Conservation (phyloP, 2,888 invertebrate species). For the Synanthedon formicaeformis region DNA sequence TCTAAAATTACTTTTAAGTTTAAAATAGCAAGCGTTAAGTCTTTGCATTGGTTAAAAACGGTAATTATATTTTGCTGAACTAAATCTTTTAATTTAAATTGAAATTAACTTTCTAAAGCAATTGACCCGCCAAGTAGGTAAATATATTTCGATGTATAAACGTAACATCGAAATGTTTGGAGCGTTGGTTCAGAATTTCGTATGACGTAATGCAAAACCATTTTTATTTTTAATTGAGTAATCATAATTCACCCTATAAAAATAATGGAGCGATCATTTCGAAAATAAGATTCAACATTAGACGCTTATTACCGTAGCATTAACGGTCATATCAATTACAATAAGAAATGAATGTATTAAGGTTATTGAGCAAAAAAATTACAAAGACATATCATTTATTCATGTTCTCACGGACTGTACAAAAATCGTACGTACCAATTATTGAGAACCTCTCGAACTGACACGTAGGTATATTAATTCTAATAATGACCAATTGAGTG, state of each 20-base stretch:
- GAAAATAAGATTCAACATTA: background rate
- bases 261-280: background rate
- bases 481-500: conserved; percentile 59
- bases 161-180: conserved; percentile 28
- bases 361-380: conserved; percentile 40
- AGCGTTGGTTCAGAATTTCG: conserved; percentile 37
- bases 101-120: background rate
- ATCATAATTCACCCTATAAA: conserved; percentile 11
- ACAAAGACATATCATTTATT: conserved; percentile 57
- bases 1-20: no score
- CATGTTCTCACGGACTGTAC: conserved; percentile 59
- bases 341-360: conserved; percentile 32
- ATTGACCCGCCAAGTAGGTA: background rate
- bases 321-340: conserved; percentile 42
- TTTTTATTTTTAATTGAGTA: conserved; percentile 26
- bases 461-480: conserved; percentile 70
- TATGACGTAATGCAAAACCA: conserved; percentile 22
- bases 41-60: no score
- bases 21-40: no score
- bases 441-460: conserved; percentile 58
- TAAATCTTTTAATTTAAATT: background rate
- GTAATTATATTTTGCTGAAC: no score
- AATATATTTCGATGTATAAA: background rate
- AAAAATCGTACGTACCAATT: conserved; percentile 55
- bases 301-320: conserved; percentile 11